Evolutionary conservation across 2,113 vertebrate species (phyloP), one percentile per base, ranked within the genome.

Genomic region (Cyprinodon tularosa): DNA sequence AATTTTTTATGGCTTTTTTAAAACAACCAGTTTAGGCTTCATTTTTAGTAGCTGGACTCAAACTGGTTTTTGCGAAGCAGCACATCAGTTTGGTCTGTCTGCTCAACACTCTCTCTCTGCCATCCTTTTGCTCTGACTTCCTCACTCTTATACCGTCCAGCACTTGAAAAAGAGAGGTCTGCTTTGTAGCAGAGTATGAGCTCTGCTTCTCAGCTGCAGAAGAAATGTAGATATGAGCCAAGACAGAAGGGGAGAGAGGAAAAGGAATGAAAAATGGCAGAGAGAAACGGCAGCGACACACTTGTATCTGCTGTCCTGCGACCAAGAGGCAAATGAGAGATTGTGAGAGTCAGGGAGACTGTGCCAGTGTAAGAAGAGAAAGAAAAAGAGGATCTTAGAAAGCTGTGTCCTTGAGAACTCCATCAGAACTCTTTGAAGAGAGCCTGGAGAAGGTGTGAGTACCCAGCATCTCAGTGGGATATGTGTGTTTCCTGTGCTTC

Each of bases 331-430:
- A 77, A 85, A 87, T 85, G 84, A 76, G 82, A 85, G 85, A 84
- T 78, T 81, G 86, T 63, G 77, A 76, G 87, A 88, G 71, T 61
- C 42, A 80, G 76, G 73, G 82, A 80, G 83, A 83, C 82, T 71
- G 77, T 84, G 80, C 78, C 81, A 85, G 81, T 82, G 86, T 85
- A 78, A 84, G 80, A 77, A 75, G 87, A 87, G 88, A 91, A 90
- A 91, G 90, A 91, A 86, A 89, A 88, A 84, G 86, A 76, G 86
- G 89, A 92, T 94, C 95, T 95, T 95, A 96, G 95, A 95, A 93
- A 94, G 96, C 89, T 76, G 96, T 97, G 97, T 97, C 97, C 97
- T 98, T 98, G 97, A 98, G 89, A 98, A 96, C 96, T 96, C 96
- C 96, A 97, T 94, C 96, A 89, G 96, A 97, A 98, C 95, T 98